Percentiles rank a stretch among this genome's conserved stretches.
Conservation (phyloP, 2,797 vertebrate species). For the Crypturellus tataupa region DNA sequence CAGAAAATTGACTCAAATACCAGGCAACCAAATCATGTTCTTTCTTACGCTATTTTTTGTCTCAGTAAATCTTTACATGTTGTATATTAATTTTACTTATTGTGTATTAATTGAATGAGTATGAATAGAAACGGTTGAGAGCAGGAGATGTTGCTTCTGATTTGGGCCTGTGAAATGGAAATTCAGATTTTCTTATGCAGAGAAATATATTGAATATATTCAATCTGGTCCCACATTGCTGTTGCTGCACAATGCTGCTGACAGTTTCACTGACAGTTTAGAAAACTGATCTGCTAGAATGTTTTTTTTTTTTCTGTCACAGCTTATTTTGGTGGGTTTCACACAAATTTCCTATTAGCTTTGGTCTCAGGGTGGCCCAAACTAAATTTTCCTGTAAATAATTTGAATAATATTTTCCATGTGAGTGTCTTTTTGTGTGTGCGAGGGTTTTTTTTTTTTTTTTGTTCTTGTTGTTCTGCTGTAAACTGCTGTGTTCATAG, state of each 20-base stretch:
- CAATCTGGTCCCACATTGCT: neutral
- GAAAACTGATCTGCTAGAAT: neutral
- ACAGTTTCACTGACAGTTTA: neutral
- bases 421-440: neutral
- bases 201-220: neutral
- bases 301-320: neutral
- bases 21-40: rapidly evolving
- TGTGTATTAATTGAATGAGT: neutral
- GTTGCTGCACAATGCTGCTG: neutral
- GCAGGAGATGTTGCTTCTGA: neutral
- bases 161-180: neutral
- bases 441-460: neutral
- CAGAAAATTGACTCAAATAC: neutral
- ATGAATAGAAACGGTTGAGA: neutral
- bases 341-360: neutral
- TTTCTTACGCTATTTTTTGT: neutral
- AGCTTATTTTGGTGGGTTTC: neutral
- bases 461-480: neutral
- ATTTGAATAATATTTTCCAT: neutral
- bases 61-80: neutral
- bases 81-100: neutral
- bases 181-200: neutral
- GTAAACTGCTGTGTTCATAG: neutral
- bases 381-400: neutral
- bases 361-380: neutral